Evolutionary conservation across 2,797 vertebrate species (phyloP), one percentile per base, ranked within the genome.

Genomic region (Chelon labrosus): DNA sequence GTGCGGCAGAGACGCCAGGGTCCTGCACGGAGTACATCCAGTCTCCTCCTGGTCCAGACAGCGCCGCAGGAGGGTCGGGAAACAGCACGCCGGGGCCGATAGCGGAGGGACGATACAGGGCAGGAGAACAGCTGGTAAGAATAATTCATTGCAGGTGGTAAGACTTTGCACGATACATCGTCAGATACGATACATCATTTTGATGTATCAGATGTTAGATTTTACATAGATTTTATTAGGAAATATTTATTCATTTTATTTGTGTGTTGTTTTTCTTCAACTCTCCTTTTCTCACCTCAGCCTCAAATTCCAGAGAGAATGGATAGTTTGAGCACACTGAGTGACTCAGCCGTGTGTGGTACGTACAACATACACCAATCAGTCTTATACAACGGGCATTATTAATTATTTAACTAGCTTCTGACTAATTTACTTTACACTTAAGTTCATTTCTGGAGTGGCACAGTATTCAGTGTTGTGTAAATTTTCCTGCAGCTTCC

Each of bases 11-110:
- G 73, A 95, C 95, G 0, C 94, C 94, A 0, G 94, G 94, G 10
- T 94, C 94, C 0, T 86, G 95, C 25, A 95, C 93, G 0, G 95
- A 99, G 75, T 97, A 98, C 0, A 90, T 97, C 49, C 97, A 97
- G 16, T 96, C 94, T 47, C 94, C 93, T 66, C 93, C 93, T 10
- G 94, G 93, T 54, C 94, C 92, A 4, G 94, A 94, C 83, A 93
- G 92, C 0, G 93, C 92, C 19, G 57, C 87, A 0, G 91, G 83
- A 42, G 94, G 94, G 7, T 94, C 94, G 14, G 95, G 93, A 49
- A 94, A 90, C 90, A 94, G 92, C 85, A 95, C 94, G 0, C 92
- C 94, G 0, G 91, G 92, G 37, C 90, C 91, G 0, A 90, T 94
- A 14, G 93, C 92, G 35, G 94, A 95, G 22, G 92, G 90, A n/a